These are phyloP conservation scores for Gambusia affinis DNA, from an alignment of 2,113 vertebrate species.

Conservation along the genomic window DNA sequence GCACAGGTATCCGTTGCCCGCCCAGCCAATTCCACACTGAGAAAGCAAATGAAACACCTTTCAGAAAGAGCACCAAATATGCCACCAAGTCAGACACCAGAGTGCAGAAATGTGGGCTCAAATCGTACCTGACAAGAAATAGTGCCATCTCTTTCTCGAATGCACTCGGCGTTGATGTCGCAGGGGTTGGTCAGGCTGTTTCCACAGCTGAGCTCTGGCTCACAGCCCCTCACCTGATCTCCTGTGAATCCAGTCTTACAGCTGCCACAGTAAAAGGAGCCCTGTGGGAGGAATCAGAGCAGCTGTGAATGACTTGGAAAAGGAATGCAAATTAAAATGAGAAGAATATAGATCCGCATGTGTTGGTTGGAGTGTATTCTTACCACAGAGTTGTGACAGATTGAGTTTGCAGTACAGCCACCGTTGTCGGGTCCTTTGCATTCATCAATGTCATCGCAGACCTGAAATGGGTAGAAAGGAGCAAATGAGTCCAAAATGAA, in stretches of 20 bases:
- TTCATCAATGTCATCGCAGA: conserved; percentile 90
- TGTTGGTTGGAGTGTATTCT: conserved; percentile 45
- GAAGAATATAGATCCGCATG: background rate
- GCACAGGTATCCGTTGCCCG: conserved; percentile 93
- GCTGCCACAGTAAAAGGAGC: conserved; percentile 90
- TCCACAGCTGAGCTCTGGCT: conserved; percentile 86
- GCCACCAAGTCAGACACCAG: background rate
- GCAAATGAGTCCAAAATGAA: background rate
- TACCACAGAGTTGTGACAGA: conserved; percentile 94
- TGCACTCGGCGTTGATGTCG: conserved; percentile 87
- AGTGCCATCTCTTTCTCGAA: conserved; percentile 84
- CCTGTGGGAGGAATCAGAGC: conserved; percentile 75
- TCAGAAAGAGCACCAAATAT: background rate
- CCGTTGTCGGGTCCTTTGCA: conserved; percentile 87
- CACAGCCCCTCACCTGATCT: conserved; percentile 90
- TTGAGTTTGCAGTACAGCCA: conserved; percentile 89
- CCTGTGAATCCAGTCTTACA: conserved; percentile 91
- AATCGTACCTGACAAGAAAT: conserved; percentile 87
- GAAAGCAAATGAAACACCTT: conserved; percentile 40
- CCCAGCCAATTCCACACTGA: conserved; percentile 97
- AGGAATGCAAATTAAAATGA: background rate
- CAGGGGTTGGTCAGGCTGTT: conserved; percentile 92
- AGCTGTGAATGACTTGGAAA: background rate
- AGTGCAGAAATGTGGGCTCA: background rate
- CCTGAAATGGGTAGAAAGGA: conserved; percentile 52